Evolutionary conservation across 2,797 vertebrate genomes (phyloP).

Genomic region (Botia kubotai): DNA sequence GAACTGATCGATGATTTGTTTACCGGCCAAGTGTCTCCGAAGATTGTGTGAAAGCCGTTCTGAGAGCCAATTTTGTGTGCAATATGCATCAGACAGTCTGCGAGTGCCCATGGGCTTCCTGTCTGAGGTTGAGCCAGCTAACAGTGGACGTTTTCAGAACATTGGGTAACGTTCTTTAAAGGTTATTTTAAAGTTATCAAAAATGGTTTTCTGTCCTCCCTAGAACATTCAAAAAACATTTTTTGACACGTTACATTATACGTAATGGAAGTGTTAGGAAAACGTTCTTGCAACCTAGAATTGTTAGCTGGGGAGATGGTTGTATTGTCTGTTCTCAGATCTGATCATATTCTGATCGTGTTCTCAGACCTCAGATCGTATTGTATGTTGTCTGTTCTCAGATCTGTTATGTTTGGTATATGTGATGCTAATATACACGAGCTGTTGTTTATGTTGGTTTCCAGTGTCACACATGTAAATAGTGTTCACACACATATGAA

Average conservation of each 20-base stretch:
- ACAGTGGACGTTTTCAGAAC: too few relatives aligned
- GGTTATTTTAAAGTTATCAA: too few relatives aligned
- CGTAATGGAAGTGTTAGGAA: too few relatives aligned
- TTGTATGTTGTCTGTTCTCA: background rate
- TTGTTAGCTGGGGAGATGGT: too few relatives aligned
- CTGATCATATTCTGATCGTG: background rate
- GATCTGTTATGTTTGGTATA: background rate
- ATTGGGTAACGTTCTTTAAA: too few relatives aligned
- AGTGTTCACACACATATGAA: background rate
- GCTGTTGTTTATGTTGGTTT: background rate
- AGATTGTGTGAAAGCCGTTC: background rate
- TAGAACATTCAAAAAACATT: too few relatives aligned
- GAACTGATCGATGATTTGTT: background rate
- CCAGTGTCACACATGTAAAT: background rate
- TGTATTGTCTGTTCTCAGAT: background rate
- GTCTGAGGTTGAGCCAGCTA: too few relatives aligned
- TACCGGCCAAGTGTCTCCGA: background rate
- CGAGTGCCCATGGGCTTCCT: too few relatives aligned
- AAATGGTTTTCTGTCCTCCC: too few relatives aligned
- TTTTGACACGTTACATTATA: too few relatives aligned
- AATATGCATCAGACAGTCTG: background rate
- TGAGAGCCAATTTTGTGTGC: background rate
- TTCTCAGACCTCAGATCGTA: too few relatives aligned
- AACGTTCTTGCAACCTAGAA: too few relatives aligned
- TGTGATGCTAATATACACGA: background rate